Conservation (phyloP, 2,888 invertebrate genomes). For the Crossocerus cetratus region DNA sequence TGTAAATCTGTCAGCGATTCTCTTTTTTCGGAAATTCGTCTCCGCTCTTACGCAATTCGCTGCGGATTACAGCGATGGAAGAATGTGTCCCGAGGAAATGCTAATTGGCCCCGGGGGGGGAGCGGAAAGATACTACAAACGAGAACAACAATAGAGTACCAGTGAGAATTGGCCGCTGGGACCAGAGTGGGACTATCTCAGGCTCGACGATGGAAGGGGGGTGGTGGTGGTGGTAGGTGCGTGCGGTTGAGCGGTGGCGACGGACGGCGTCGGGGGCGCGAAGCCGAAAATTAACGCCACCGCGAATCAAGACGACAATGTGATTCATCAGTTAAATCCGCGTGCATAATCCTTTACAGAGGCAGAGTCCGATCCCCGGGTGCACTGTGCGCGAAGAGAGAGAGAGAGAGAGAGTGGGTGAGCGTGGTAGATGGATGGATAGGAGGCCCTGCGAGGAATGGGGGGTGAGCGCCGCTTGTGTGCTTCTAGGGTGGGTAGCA, state of each 20-base stretch:
- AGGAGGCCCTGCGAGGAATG: conserved; percentile 10
- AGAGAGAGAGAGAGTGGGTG: conserved; percentile 38
- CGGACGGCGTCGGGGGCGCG: conserved; percentile 17
- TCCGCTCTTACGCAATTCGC: too few relatives aligned
- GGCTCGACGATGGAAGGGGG: too few relatives aligned
- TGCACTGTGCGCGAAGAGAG: conserved; percentile 34
- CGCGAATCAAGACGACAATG: conserved; percentile 77
- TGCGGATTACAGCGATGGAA: too few relatives aligned
- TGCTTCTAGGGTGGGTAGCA: conserved; percentile 21
- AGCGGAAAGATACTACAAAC: too few relatives aligned
- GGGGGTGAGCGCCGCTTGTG: not conserved
- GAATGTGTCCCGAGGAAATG: too few relatives aligned
- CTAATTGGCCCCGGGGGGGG: too few relatives aligned
- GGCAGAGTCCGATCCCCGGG: conserved; percentile 64
- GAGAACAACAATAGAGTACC: too few relatives aligned
- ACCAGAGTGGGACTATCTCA: too few relatives aligned
- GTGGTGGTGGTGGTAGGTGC: not conserved
- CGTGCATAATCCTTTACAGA: conserved; percentile 77
- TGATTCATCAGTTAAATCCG: conserved; percentile 78
- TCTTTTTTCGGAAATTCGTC: too few relatives aligned
- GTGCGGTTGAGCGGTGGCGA: not conserved
- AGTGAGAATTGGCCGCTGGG: too few relatives aligned
- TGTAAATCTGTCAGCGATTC: not conserved
- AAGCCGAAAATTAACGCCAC: conserved; percentile 75
- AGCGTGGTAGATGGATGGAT: conserved; percentile 12